Percentiles rank a stretch among this genome's conserved stretches.
phyloP scores from a whole-genome alignment of 2,888 invertebrate genomes.

The Trichogramma evanescens region DNA sequence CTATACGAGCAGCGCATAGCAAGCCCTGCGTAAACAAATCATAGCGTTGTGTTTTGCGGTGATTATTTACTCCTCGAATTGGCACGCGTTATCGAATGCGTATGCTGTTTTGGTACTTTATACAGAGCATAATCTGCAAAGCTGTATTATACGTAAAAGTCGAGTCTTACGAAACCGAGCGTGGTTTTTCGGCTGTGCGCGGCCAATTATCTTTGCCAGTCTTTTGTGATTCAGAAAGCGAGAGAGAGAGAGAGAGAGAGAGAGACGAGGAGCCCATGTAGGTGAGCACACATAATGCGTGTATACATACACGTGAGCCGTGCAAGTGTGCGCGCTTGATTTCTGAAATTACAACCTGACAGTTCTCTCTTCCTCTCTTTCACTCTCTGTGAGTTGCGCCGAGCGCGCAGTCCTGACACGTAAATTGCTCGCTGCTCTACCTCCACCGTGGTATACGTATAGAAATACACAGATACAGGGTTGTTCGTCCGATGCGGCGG shows the following conservation, averaged over 20 bases:
- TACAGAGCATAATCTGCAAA: too few species aligned
- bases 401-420: slow-evolving; percentile 32
- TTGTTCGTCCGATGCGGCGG: neutral
- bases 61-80: too few species aligned
- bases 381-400: too few species aligned
- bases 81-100: too few species aligned
- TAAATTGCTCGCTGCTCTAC: slow-evolving; percentile 33
- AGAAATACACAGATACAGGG: neutral
- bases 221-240: neutral
- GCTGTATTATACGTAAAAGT: too few species aligned
- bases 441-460: neutral
- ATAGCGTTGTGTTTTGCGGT: too few species aligned
- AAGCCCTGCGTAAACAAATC: too few species aligned
- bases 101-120: too few species aligned
- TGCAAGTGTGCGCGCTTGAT: slow-evolving; percentile 29
- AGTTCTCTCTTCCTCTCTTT: slow-evolving; percentile 6
- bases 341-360: slow-evolving; percentile 43
- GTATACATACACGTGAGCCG: slow-evolving; percentile 19
- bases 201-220: too few species aligned
- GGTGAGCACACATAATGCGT: slow-evolving; percentile 3
- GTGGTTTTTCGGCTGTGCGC: too few species aligned
- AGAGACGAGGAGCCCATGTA: neutral
- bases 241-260: slow-evolving; percentile 8
- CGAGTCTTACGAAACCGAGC: too few species aligned
- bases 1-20: too few species aligned